Percentiles rank a stretch among this genome's conserved stretches.
phyloP scores from a whole-genome alignment of 2,888 invertebrate genomes.

The Pammene fasciana region DNA sequence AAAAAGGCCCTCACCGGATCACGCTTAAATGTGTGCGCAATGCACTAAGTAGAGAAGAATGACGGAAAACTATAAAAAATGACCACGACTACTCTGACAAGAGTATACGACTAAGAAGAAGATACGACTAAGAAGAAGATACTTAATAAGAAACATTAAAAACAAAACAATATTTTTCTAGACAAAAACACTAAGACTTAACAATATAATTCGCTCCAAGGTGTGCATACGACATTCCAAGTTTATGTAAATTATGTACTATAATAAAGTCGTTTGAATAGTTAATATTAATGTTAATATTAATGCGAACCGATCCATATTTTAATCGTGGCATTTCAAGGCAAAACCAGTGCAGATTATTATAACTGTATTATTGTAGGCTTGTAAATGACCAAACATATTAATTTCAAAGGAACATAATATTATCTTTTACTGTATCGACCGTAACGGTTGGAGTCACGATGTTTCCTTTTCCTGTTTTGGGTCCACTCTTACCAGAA shows the following conservation, averaged over 20 bases:
- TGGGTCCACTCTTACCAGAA: slow-evolving; percentile 18
- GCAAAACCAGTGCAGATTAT: slow-evolving; percentile 3
- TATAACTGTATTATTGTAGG: slow-evolving; percentile 8
- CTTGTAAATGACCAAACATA: slow-evolving; percentile 11
- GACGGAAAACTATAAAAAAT: too few relatives aligned
- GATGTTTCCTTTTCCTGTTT: slow-evolving; percentile 20
- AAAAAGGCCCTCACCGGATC: too few relatives aligned
- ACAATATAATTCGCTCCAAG: not conserved
- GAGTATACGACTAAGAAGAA: too few relatives aligned
- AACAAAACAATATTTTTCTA: not conserved
- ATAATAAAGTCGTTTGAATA: slow-evolving; percentile 25
- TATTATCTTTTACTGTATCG: slow-evolving; percentile 6
- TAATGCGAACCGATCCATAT: slow-evolving; percentile 25
- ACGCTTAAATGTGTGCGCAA: too few relatives aligned
- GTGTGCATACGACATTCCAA: slow-evolving; percentile 2
- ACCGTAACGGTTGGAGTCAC: slow-evolving; percentile 19
- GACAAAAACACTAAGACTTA: not conserved
- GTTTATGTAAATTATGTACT: slow-evolving; percentile 12
- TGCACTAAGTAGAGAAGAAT: too few relatives aligned
- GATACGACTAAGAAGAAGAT: too few relatives aligned
- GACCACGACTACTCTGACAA: not conserved
- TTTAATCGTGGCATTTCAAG: slow-evolving; percentile 25
- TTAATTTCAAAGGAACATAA: not conserved
- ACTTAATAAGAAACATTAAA: slow-evolving; percentile 2
- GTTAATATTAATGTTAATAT: slow-evolving; percentile 18